Conservation (phyloP, 2,113 vertebrate species). For the Pterophyllum scalare region DNA sequence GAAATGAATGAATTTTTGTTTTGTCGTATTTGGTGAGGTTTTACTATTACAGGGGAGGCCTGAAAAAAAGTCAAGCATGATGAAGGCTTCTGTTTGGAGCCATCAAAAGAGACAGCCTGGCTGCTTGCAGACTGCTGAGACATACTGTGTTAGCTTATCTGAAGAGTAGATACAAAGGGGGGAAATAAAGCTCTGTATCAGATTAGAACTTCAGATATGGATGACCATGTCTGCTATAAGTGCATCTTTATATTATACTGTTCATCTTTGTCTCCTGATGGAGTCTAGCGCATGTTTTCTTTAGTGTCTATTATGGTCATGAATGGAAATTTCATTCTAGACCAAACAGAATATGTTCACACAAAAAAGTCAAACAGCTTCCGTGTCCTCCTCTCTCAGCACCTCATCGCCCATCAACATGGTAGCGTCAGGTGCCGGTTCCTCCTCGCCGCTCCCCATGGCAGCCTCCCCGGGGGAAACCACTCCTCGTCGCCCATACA, state of each 20-base stretch:
- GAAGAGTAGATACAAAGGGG: not conserved
- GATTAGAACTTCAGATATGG: not conserved
- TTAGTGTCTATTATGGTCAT: not conserved
- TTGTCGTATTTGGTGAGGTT: not conserved
- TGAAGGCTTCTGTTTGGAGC: not conserved
- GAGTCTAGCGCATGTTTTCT: not conserved
- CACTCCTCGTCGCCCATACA: constrained; percentile 89
- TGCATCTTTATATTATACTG: not conserved
- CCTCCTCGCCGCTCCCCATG: constrained; percentile 80
- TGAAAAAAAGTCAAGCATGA: not conserved
- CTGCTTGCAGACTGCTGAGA: no score
- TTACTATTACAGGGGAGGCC: not conserved
- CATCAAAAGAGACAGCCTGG: not conserved
- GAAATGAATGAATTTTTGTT: not conserved
- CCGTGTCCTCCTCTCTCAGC: constrained; percentile 59
- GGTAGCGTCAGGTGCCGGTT: constrained; percentile 84
- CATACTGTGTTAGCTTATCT: no score
- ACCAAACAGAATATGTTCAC: not conserved
- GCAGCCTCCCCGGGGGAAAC: constrained; percentile 78
- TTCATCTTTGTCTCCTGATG: not conserved
- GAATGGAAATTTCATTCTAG: not conserved
- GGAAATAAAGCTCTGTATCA: not conserved
- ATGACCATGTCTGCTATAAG: not conserved
- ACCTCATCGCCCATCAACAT: constrained; percentile 97
- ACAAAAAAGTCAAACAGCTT: not conserved